Conservation (phyloP, 2,113 vertebrate genomes). For the Paracanthobrama guichenoti region DNA sequence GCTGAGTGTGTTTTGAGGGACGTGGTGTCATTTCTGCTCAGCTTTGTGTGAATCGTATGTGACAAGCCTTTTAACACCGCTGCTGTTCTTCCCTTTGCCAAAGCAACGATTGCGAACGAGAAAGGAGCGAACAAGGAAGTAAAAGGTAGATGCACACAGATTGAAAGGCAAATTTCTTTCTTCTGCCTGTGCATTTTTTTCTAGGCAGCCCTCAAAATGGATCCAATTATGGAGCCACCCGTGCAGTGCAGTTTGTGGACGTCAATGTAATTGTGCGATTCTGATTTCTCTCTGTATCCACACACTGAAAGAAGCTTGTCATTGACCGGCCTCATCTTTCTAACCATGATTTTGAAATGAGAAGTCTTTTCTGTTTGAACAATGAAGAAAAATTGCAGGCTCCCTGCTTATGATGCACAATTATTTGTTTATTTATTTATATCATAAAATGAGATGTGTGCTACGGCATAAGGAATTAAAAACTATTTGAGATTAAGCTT, state of each 20-base stretch:
- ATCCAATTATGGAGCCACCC: constrained; percentile 68
- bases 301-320: constrained; percentile 69
- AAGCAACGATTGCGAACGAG: neutral
- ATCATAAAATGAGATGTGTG: too few species aligned
- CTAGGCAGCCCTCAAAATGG: constrained; percentile 67
- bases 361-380: constrained; percentile 67
- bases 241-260: constrained; percentile 66
- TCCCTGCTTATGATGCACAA: constrained; percentile 58
- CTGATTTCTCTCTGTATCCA: constrained; percentile 68
- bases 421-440: constrained; percentile 4
- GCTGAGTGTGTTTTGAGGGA: constrained; percentile 51
- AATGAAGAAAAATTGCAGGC: constrained; percentile 64
- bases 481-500: neutral
- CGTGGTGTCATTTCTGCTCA: constrained; percentile 61
- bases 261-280: constrained; percentile 73
- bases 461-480: too few species aligned
- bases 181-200: constrained; percentile 60
- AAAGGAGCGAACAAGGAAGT: neutral
- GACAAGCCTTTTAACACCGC: constrained; percentile 64
- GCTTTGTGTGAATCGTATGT: constrained; percentile 59
- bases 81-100: constrained; percentile 56
- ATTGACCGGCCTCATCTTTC: constrained; percentile 70
- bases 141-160: constrained; percentile 29
- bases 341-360: constrained; percentile 66
- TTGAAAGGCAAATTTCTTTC: constrained; percentile 44